These are phyloP conservation scores for Orthosia cruda DNA, from an alignment of 2,888 invertebrate species.

Conservation along the genomic window DNA sequence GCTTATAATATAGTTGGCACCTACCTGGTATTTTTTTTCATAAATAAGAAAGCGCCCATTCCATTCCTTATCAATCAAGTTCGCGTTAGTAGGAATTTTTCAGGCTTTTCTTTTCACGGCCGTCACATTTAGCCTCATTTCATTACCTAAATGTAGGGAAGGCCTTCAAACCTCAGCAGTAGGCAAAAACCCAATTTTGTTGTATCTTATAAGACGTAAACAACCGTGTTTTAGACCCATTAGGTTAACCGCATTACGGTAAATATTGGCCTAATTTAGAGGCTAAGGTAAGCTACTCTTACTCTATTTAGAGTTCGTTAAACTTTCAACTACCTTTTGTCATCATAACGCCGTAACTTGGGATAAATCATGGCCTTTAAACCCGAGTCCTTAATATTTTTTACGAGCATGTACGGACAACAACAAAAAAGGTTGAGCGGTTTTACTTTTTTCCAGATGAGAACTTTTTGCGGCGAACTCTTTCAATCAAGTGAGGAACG, in stretches of 20 bases:
- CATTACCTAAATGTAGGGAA: constrained; percentile 1
- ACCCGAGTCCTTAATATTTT: constrained; percentile 7
- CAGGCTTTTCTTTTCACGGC: constrained; percentile 1
- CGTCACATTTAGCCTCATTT: constrained; percentile 6
- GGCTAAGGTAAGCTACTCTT: constrained; percentile 23
- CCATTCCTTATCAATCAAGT: constrained; percentile 21
- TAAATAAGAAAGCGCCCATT: neutral
- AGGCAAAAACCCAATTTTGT: constrained; percentile 9
- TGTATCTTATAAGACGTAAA: constrained; percentile 42
- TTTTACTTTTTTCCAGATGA: constrained; percentile 38
- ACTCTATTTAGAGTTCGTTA: constrained; percentile 66
- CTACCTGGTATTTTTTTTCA: neutral
- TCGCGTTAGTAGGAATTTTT: constrained; percentile 26
- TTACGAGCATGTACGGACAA: constrained; percentile 11
- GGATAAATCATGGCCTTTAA: constrained; percentile 25
- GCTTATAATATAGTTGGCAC: neutral
- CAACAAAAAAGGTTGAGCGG: constrained; percentile 24
- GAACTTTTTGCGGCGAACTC: constrained; percentile 50
- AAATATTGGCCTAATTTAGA: constrained; percentile 70
- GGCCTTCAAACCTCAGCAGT: neutral
- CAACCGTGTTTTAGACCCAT: constrained; percentile 45
- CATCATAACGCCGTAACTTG: constrained; percentile 21
- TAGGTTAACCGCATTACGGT: constrained; percentile 61
- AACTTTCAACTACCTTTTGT: constrained; percentile 49
- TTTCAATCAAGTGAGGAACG: constrained; percentile 56